Percentiles rank a stretch among this genome's conserved stretches.
Evolutionary conservation across 2,797 vertebrate species (phyloP).

Genomic region (Coranthus polyacanthus): DNA sequence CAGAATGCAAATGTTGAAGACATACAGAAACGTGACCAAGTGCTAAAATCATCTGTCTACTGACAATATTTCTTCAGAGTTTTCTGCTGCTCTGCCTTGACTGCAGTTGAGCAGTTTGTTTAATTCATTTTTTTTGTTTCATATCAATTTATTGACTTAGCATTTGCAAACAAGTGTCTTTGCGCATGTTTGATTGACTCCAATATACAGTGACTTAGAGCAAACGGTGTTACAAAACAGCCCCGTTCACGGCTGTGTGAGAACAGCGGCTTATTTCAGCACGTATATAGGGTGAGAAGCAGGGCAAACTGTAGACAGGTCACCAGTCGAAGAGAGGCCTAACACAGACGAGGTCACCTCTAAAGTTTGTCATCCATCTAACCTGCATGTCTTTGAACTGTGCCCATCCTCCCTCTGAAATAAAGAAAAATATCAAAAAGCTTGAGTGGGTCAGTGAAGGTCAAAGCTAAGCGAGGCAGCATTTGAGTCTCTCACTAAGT

Average conservation of each 20-base stretch:
- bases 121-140: neutral
- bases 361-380: constrained; percentile 7
- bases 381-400: constrained; percentile 12
- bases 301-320: constrained; percentile 20
- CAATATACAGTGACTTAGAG: neutral
- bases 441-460: constrained; percentile 12
- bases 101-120: neutral
- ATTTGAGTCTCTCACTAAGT: constrained; percentile 7
- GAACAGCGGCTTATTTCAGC: constrained; percentile 30
- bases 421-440: constrained; percentile 20
- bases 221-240: too few relatives aligned
- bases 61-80: neutral
- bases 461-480: constrained; percentile 1
- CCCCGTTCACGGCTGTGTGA: constrained; percentile 6
- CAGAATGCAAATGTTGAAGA: constrained; percentile 48
- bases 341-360: constrained; percentile 47
- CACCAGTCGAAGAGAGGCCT: neutral
- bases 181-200: neutral
- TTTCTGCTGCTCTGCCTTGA: constrained; percentile 12
- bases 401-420: neutral
- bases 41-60: constrained; percentile 5
- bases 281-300: constrained; percentile 26
- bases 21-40: constrained; percentile 23
- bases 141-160: neutral
- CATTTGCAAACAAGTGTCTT: constrained; percentile 16